Evolutionary conservation across 2,888 invertebrate genomes (phyloP), one percentile per base, ranked within the genome.

Genomic region (Andrena bucephala): DNA sequence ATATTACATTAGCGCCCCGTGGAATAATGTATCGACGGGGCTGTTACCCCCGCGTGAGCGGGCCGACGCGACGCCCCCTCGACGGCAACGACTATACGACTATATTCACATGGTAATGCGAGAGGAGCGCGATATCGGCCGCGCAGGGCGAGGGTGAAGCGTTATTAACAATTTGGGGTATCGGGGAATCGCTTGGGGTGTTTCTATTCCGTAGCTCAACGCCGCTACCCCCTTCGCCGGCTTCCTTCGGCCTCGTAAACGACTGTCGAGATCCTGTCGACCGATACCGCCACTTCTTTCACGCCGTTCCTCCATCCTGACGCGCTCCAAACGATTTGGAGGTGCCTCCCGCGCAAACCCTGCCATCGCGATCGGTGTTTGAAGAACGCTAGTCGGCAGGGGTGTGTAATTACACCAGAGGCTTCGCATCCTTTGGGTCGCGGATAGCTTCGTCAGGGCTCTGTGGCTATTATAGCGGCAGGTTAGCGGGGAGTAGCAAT

Each of bases 41-140:
- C 70, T 73, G 63, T 77, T 62, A 57, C 87, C 88, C 91, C 91
- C 90, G 78, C 80, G 57, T 80, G 77, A 85, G 85, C 84, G 82
- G 52, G 42, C 76, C 67, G 52, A 42, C 16, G 13, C 42, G 42
- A 42, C 81, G 71, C 62, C 79, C 82, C 78, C 89, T 87, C 87
- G 84, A 77, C 84, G 66, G 75, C 50, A 67, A 79, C 88, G 82
- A 86, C 87, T 83, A 87, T 90, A 92, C 89, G 90, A 91, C 92
- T 92, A 92, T 92, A 94, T 94, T 94, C 93, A 92, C 92, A 94
- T 94, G 93, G 92, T 93, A 94, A 94, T 94, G 92, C 90, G 90
- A 89, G 89, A 68, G 84, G 87, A 86, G 88, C 91, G 81, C 83
- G 86, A 89, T 87, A 89, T 87, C 87, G 91, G 90, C 88, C 88